phyloP scores from a whole-genome alignment of 2,888 invertebrate species.

The Cetonia aurata region DNA sequence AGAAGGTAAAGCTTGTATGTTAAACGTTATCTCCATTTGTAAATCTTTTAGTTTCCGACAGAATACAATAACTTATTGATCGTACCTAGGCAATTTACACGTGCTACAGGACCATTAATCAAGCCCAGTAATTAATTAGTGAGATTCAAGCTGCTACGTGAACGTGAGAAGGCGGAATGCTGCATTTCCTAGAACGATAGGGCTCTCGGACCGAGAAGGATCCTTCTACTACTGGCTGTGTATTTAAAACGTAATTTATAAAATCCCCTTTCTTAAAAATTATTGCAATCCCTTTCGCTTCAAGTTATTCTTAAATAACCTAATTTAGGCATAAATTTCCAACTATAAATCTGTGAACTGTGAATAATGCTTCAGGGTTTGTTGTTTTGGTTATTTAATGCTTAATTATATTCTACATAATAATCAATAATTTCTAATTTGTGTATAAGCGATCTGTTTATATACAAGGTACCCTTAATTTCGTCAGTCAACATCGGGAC shows the following conservation, averaged over 20 bases:
- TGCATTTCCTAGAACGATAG: slow-evolving; percentile 11
- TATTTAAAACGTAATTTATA: slow-evolving; percentile 28
- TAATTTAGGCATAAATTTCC: no score
- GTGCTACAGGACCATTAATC: slow-evolving; percentile 46
- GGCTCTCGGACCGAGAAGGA: neutral
- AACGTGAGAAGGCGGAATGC: slow-evolving; percentile 42
- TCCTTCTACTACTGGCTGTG: neutral
- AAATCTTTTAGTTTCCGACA: slow-evolving; percentile 28
- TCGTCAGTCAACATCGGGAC: no score
- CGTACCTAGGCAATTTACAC: slow-evolving; percentile 49
- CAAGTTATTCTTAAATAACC: neutral
- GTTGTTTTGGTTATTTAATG: no score
- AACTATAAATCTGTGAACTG: no score
- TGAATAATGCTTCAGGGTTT: no score
- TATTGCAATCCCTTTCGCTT: neutral
- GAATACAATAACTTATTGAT: slow-evolving; percentile 47
- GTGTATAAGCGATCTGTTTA: no score
- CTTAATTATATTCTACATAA: no score
- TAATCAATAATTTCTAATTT: no score
- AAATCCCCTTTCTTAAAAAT: neutral
- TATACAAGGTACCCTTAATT: no score
- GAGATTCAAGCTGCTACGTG: slow-evolving; percentile 47
- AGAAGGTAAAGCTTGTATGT: neutral
- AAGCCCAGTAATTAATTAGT: slow-evolving; percentile 47
- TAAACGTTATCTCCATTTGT: neutral